Base-by-base conservation (phyloP, 2,113 vertebrate species). In the Pipa parva region DNA sequence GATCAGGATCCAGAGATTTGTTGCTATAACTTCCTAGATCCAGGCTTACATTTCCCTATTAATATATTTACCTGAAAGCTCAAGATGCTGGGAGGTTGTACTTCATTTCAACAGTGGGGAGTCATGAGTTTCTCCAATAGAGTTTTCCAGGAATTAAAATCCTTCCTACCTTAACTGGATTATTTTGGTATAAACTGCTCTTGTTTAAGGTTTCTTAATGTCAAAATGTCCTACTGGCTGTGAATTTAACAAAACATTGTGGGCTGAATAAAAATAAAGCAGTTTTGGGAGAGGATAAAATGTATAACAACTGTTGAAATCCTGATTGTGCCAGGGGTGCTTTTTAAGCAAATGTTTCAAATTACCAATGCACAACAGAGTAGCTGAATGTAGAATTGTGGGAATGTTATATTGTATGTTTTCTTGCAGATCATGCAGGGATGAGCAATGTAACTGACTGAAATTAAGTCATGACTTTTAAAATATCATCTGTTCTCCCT, bases 401-500 rank as follows among this genome's bases (percentile, higher is more conserved):
- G 57, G 31, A 42, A 12, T 15, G 12, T 28, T 51, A 24, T 36
- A 61, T 21, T 17, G 37, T 60, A 61, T 61, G 66, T 26, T 69
- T 69, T 60, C 61, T 61, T 59, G 58, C 48, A 69, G 21, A 69
- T 31, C 21, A 24, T 31, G 18, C 17, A 60, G 7, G 48, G 65
- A 59, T 28, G 31, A 59, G 29, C 57, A 50, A 27, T 20, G 18
- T 15, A 59, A 33, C 48, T 24, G 55, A 56, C n/a, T 58, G 25
- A 60, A 45, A 36, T 61, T 8, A 58, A 54, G 6, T n/a, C 36
- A 33, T 42, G 48, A 21, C 31, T 68, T 8, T 51, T 6, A 27
- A 20, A 61, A 54, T 12, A 18, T 70, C 66, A 70, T 70, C 58
- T 70, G 66, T 70, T 70, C 58, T 22, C 48, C 66, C 66, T 61